These are phyloP conservation scores for Drosophila subquinaria DNA, from an alignment of 2,888 invertebrate species.

Conservation along the genomic window DNA sequence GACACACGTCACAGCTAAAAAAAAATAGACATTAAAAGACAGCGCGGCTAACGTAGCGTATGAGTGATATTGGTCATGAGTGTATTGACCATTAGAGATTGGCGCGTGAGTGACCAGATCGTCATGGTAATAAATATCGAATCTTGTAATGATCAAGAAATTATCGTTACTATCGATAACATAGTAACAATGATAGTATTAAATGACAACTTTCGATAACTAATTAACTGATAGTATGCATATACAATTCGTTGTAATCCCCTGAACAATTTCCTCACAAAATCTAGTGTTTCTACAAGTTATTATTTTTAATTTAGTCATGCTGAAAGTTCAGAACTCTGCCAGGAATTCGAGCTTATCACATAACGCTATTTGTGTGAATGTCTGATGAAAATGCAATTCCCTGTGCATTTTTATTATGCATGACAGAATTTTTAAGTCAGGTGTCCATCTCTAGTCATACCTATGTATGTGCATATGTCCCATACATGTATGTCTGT, in stretches of 20 bases:
- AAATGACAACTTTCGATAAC: background rate
- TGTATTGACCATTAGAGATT: conserved; percentile 50
- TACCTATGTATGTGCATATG: conserved; percentile 2
- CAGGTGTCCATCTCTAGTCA: conserved; percentile 52
- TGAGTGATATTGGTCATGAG: conserved; percentile 61
- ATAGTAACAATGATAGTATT: background rate
- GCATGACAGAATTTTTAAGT: conserved; percentile 56
- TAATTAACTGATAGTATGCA: background rate
- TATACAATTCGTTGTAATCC: background rate
- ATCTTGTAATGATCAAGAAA: background rate
- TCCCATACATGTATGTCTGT: conserved; percentile 2
- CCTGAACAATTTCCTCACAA: no score
- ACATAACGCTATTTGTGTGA: background rate
- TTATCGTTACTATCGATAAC: background rate
- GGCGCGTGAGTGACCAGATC: conserved; percentile 37
- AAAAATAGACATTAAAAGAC: conserved; percentile 41
- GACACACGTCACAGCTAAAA: conserved; percentile 57
- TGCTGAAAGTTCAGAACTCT: conserved; percentile 3
- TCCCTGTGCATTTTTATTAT: conserved; percentile 47
- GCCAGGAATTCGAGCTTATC: conserved; percentile 5
- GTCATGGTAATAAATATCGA: background rate
- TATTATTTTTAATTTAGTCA: conserved; percentile 19
- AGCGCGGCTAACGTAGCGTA: conserved; percentile 64
- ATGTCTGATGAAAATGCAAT: conserved; percentile 45
- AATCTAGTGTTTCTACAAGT: background rate